Evolutionary conservation across 2,888 invertebrate species (phyloP), one percentile per base, ranked within the genome.

Genomic region (Candidula unifasciata): DNA sequence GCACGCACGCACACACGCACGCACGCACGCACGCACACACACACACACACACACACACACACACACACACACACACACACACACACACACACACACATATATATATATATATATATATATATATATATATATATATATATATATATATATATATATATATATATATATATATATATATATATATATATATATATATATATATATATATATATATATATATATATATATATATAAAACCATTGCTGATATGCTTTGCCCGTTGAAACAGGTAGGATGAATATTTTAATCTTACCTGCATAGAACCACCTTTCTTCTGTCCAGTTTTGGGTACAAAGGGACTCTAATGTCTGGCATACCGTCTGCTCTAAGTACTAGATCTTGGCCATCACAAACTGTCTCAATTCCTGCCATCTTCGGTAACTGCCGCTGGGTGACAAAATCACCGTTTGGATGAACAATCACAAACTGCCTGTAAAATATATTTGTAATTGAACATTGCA

Each of bases 331-430:
- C 18, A 87, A 85, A 10, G 88, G 88, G 27, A 91, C 64, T 8
- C 78, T 83, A 16, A 90, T 78, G 3, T 89, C 84, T n/a, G 86
- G 30, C 89, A 89, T 90, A 24, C 88, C 88, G 10, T 90, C 89
- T 0, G 90, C 91, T 35, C 88, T 87, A 6, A 92, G 74, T 30
- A 89, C 86, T 24, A 92, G 81, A 16, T 84, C 80, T 27, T 89
- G 85, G 0, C 85, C 89, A 16, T 88, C 87, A 8, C 89, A 27
- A 18, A 80, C 84, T 1, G 89, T 85, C 18, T 84, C 79, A 0
- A 92, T 89, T 2, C 91, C 81, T 2, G 89, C 89, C 89, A 91
- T 89, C 84, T 85, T 89, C 1, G 90, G 88, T 18, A 87, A 74
- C 77, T 88, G 88, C 37, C 91, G 87, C 82, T 89, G 89, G 8